These are phyloP conservation scores for Orthonevra nobilis DNA, from an alignment of 2,888 invertebrate species.

Conservation along the genomic window DNA sequence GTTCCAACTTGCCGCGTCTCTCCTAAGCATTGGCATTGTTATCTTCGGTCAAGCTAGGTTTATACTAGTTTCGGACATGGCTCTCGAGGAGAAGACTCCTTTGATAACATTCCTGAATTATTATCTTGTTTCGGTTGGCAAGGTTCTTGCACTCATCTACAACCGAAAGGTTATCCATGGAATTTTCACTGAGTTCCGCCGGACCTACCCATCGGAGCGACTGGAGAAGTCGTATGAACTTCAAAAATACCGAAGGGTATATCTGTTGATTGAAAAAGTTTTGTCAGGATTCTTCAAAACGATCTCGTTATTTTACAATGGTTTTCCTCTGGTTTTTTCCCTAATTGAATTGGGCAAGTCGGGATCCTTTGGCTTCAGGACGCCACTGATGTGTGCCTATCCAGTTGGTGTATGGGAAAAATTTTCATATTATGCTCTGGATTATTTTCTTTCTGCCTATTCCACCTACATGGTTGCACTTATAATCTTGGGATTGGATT, in stretches of 20 bases:
- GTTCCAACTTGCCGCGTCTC: background rate
- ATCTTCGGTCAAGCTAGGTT: background rate
- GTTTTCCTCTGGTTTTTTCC: background rate
- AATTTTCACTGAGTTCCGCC: slow-evolving; percentile 18
- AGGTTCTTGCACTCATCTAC: slow-evolving; percentile 38
- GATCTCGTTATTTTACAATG: slow-evolving; percentile 26
- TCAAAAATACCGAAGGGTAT: background rate
- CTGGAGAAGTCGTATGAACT: slow-evolving; percentile 16
- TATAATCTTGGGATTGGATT: slow-evolving; percentile 46
- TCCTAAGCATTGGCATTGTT: background rate
- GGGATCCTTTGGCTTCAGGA: background rate
- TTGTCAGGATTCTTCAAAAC: background rate
- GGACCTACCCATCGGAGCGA: slow-evolving; percentile 13
- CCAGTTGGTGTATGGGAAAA: background rate
- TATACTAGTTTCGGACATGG: background rate
- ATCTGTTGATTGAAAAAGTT: slow-evolving; percentile 18
- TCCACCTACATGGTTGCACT: background rate
- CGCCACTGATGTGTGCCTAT: slow-evolving; percentile 20
- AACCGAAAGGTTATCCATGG: slow-evolving; percentile 18
- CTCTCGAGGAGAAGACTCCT: background rate
- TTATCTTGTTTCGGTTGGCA: slow-evolving; percentile 42
- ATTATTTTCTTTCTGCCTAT: slow-evolving; percentile 4
- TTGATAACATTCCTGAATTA: slow-evolving; percentile 47
- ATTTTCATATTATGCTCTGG: background rate
- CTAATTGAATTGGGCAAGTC: background rate